These are phyloP conservation scores for Tokudaia muenninki DNA, from an alignment of 2,797 vertebrate genomes.

Conservation along the genomic window DNA sequence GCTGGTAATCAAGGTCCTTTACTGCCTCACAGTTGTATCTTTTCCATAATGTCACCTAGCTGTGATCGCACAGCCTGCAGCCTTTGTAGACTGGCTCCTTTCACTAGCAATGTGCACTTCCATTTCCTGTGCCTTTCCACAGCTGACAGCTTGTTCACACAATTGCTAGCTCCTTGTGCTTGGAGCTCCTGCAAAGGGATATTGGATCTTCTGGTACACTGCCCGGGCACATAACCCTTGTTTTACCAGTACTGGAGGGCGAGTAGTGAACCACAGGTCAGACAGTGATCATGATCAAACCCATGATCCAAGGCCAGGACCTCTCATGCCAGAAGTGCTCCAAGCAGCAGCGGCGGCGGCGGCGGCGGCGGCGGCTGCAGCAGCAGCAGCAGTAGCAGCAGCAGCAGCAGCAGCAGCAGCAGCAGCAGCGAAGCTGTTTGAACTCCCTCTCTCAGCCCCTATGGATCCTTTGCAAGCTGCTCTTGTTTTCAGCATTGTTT, in stretches of 20 bases:
- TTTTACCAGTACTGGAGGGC: fast-evolving
- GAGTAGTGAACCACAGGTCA: fast-evolving
- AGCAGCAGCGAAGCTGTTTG: too few relatives aligned
- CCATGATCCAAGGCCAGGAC: too few relatives aligned
- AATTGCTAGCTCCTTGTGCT: fast-evolving
- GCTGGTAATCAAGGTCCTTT: fast-evolving
- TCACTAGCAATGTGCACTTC: fast-evolving
- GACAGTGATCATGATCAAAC: fast-evolving
- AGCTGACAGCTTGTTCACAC: fast-evolving
- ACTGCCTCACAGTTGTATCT: fast-evolving
- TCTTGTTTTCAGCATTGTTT: fast-evolving
- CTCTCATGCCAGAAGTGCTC: fast-evolving
- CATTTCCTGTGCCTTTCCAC: fast-evolving
- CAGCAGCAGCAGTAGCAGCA: too few relatives aligned
- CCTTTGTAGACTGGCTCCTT: not conserved
- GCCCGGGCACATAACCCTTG: not conserved
- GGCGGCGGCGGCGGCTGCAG: not conserved
- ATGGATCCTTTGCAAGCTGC: fast-evolving
- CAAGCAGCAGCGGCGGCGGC: not conserved
- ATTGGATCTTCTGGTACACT: too few relatives aligned
- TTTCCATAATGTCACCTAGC: not conserved
- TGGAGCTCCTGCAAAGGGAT: fast-evolving
- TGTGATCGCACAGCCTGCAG: fast-evolving
- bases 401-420: not conserved
- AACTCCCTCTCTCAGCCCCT: fast-evolving